Base-by-base conservation (phyloP, 2,888 invertebrate genomes). In the Balanococcus diminutus region DNA sequence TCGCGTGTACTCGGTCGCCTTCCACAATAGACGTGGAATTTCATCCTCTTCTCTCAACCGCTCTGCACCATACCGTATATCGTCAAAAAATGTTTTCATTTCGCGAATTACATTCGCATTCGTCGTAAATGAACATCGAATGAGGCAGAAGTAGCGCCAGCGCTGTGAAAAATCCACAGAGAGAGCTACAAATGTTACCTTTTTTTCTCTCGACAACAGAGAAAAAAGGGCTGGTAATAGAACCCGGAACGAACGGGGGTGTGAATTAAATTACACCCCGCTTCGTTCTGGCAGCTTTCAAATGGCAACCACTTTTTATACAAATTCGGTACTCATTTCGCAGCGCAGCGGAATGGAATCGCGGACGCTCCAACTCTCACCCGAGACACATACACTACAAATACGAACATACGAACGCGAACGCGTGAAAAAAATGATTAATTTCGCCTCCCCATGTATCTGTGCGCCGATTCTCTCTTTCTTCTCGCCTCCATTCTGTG, bases 391-490 rank as follows among this genome's bases (percentile, higher is more conserved):
- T n/a, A 31, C 14, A 22, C 22, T 67, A 67, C 67, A 67, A 67
- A 67, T 67, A 67, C 67, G 25, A n/a, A n/a, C n/a, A n/a, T 67
- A 25, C 67, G 56, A 25, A 28, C 67, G 6, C 72, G 31, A 72
- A 31, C 2, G 72, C 72, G 28, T 31, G 72, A 72, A 72, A 72
- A 72, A 72, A 72, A 72, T 72, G 72, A 72, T 72, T 72, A 72
- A 72, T 72, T 72, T 72, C 16, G 56, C 56, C 22, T 56, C 56
- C 22, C 56, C 56, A 22, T n/a, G n/a, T n/a, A n/a, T 19, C 56
- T 56, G 56, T 1, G 22, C 56, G 8, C 36, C 36, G 5, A 36
- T 8, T 36, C 5, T 36, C 8, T 8, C 5, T 6, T 56, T 56
- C 56, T 5, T 2, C 22, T 22, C 22, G 51, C 36, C 36, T 51